phyloP scores from a whole-genome alignment of 2,888 invertebrate genomes.

The Limulus polyphemus region DNA sequence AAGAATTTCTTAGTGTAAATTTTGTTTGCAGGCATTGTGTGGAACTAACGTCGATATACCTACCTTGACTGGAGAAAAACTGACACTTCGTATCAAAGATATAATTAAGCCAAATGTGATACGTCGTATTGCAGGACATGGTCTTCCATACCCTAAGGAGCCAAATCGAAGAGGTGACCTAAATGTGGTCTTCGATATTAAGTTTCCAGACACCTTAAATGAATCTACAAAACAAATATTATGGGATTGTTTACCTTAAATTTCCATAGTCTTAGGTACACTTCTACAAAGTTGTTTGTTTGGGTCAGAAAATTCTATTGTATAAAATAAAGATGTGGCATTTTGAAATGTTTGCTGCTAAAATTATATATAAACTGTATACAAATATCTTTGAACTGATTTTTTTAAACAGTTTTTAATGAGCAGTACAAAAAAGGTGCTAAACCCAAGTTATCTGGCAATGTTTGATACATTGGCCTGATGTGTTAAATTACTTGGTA shows the following conservation, averaged over 20 bases:
- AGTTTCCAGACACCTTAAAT: slow-evolving; percentile 71
- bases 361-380: no score
- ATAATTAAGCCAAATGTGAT: slow-evolving; percentile 76
- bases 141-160: slow-evolving; percentile 86
- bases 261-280: no score
- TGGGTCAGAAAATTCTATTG: no score
- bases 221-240: slow-evolving; percentile 72
- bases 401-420: no score
- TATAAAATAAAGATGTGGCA: no score
- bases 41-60: slow-evolving; percentile 81
- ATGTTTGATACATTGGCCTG: no score
- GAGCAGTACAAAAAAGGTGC: no score
- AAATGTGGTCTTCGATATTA: slow-evolving; percentile 84
- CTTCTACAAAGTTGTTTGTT: no score
- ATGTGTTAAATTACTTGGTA: no score
- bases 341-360: no score
- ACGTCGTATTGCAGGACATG: slow-evolving; percentile 77
- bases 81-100: slow-evolving; percentile 43
- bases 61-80: slow-evolving; percentile 66
- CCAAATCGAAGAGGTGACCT: slow-evolving; percentile 79
- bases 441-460: no score
- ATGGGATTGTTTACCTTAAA: slow-evolving; percentile 44
- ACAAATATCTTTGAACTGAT: no score
- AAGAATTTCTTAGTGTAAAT: slow-evolving; percentile 28
- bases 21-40: slow-evolving; percentile 59